Evolutionary conservation across 2,888 invertebrate species (phyloP), one percentile per base, ranked within the genome.

Genomic region (Chromoteleia sp.): DNA sequence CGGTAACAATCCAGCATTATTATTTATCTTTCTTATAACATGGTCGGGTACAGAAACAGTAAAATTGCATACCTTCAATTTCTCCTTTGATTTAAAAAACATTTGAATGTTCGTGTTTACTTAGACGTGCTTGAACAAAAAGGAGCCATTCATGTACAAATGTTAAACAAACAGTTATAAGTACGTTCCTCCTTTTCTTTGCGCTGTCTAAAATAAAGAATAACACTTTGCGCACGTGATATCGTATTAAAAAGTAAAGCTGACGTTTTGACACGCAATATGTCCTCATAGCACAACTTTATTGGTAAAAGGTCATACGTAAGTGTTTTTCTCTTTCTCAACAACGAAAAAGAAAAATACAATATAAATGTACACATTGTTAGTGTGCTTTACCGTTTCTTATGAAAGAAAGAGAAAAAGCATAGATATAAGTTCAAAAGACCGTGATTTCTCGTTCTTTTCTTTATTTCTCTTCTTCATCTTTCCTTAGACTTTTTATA

Each of bases 281-380:
- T 61, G 71, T 73, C 61, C 71, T 52, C 61, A 59, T 52, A 73
- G 58, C 50, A 21, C 19, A 73, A 73, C 61, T 73, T 73, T 73
- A 73, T 73, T 73, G 73, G 54, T 43, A 59, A 61, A 61, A 73
- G 52, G 48, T 59, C 39, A 52, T 33, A 54, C 61, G 73, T 61
- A 71, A 71, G 71, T 73, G 52, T 61, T 73, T 71, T 59, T 41
- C 41, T 71, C 71, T 41, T 59, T 52, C 30, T 59, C 39, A 10
- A 21, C 41, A 10, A 15, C 41, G 71, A 39, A 61, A 52, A 71
- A 71, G 71, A 71, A 71, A 71, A 61, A 41, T 30, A 50, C 59
- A 50, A 71, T 71, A 71, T 71, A 71, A 71, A 71, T 61, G 71
- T 61, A 59, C 71, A 61, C 59, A 71, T 71, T 71, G 59, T 71